Conservation (phyloP, 2,113 vertebrate species). For the Chunga burmeisteri region DNA sequence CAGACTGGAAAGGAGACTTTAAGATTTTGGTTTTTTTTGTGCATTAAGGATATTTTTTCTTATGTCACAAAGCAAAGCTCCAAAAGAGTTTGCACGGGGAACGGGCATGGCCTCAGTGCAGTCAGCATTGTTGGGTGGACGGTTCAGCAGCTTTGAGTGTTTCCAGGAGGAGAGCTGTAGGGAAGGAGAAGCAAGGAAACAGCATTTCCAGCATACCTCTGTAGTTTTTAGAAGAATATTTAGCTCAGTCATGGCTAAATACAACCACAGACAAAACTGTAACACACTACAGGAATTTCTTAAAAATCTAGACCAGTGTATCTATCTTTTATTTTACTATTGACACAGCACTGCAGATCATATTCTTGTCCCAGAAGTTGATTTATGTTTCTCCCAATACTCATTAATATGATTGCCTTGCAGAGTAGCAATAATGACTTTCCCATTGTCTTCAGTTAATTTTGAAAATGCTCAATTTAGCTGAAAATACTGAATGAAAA, state of each 20-base stretch:
- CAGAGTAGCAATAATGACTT: background rate
- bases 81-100: background rate
- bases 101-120: background rate
- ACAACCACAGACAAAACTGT: background rate
- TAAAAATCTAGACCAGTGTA: background rate
- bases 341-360: background rate
- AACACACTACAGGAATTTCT: background rate
- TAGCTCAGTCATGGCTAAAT: background rate
- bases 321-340: background rate
- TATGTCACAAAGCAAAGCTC: background rate
- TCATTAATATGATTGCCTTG: background rate
- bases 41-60: background rate
- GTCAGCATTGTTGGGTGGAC: background rate
- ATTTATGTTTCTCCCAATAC: background rate
- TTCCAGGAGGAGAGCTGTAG: background rate
- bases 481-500: background rate
- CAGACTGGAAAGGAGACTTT: slow-evolving; percentile 9
- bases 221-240: background rate
- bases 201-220: background rate
- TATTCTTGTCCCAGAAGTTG: background rate
- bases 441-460: background rate
- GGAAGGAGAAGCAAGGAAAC: background rate
- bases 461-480: background rate
- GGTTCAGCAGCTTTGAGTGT: background rate
- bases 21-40: background rate